Evolutionary conservation across 2,113 vertebrate genomes (phyloP).

Genomic region (Cololabis saira): DNA sequence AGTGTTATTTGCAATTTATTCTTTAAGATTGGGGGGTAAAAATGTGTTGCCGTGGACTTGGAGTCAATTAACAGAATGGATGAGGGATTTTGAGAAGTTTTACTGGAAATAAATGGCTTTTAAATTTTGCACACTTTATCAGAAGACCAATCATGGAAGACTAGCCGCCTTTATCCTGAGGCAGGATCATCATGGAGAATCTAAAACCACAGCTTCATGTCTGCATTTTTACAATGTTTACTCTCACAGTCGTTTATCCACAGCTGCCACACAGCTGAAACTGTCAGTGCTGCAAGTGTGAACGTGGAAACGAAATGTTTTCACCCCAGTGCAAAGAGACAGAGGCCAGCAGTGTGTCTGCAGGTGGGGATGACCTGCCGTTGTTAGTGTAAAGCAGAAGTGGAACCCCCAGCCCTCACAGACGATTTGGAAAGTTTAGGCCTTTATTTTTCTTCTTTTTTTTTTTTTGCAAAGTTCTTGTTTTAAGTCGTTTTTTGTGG

Average conservation of each 20-base stretch:
- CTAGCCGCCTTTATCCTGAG: not conserved
- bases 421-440: not conserved
- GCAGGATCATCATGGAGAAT: not conserved
- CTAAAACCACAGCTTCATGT: conserved; percentile 7
- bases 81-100: too few species aligned
- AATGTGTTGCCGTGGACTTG: too few species aligned
- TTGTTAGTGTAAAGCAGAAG: not conserved
- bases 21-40: too few species aligned
- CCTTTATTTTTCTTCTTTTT: not conserved
- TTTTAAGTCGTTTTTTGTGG: too few species aligned
- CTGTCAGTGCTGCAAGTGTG: conserved; percentile 12
- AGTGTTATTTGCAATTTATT: too few species aligned
- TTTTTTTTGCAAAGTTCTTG: too few species aligned
- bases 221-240: conserved; percentile 17
- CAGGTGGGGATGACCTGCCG: conserved; percentile 29
- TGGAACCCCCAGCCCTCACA: not conserved
- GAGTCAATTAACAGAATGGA: too few species aligned
- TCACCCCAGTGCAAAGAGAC: conserved; percentile 40
- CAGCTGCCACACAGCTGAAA: conserved; percentile 29
- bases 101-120: too few species aligned
- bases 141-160: not conserved
- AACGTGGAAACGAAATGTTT: conserved; percentile 61
- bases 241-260: conserved; percentile 9
- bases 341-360: conserved; percentile 27
- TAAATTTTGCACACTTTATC: too few species aligned